phyloP scores from a whole-genome alignment of 2,888 invertebrate genomes.

The Drosophila fungiperda region DNA sequence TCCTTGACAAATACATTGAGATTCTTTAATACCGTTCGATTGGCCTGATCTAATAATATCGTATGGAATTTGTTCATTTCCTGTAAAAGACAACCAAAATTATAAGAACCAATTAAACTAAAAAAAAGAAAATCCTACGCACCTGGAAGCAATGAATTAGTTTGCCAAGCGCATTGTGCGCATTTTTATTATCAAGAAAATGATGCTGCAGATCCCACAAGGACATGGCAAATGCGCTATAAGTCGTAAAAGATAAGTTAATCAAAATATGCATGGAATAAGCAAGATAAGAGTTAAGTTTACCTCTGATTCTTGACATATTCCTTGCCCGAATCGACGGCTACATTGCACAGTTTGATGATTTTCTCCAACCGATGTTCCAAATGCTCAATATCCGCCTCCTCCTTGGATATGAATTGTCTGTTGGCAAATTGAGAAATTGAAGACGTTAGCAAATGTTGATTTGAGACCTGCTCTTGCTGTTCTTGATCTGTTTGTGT shows the following conservation, averaged over 20 bases:
- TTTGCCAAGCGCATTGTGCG: conserved; percentile 92
- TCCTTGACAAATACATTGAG: conserved; percentile 95
- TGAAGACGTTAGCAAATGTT: conserved; percentile 52
- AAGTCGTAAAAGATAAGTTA: conserved; percentile 62
- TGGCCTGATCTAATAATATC: conserved; percentile 95
- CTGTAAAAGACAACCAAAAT: conserved; percentile 83
- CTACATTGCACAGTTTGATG: conserved; percentile 94
- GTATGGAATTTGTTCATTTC: conserved; percentile 98
- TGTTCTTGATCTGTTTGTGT: conserved; percentile 12
- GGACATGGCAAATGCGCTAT: conserved; percentile 92
- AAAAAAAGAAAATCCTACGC: conserved; percentile 20
- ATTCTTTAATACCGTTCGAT: conserved; percentile 95
- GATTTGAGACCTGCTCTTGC: background rate
- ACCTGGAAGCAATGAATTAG: conserved; percentile 90
- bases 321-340: conserved; percentile 96
- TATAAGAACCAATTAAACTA: background rate
- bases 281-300: conserved; percentile 5
- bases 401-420: conserved; percentile 93
- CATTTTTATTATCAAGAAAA: conserved; percentile 93
- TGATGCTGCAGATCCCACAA: conserved; percentile 95
- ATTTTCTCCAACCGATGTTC: conserved; percentile 96
- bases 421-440: conserved; percentile 85
- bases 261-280: conserved; percentile 19
- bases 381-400: conserved; percentile 93
- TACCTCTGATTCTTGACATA: conserved; percentile 97